A percentile compares a stretch with the other conserved stretches of the same genome.
Conservation (phyloP, 2,888 invertebrate species). For the Caenorhabditis panamensis region DNA sequence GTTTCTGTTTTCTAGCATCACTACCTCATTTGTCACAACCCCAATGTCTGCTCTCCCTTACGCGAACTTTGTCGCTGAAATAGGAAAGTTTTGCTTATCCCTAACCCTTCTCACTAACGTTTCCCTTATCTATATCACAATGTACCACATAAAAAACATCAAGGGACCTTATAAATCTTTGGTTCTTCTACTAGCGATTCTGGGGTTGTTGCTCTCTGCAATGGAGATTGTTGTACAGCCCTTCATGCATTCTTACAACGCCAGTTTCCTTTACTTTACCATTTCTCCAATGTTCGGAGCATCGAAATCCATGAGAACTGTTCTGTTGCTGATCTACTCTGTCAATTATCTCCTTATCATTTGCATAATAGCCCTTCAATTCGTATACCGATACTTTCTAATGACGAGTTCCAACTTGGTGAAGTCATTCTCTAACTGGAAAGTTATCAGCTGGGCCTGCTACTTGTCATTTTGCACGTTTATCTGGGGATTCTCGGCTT, state of each 20-base stretch:
- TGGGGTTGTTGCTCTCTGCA: not conserved
- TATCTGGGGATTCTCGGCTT: not conserved
- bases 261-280: not conserved
- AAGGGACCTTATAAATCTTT: not conserved
- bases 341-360: not conserved
- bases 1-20: too few relatives aligned
- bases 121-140: not conserved
- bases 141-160: conserved; percentile 10
- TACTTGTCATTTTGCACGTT: not conserved
- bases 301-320: not conserved
- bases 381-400: not conserved
- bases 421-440: not conserved
- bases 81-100: not conserved
- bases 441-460: not conserved
- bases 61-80: not conserved
- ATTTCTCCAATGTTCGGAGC: not conserved
- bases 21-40: not conserved
- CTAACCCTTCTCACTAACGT: not conserved
- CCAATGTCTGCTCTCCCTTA: not conserved
- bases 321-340: not conserved
- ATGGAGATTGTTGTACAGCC: not conserved
- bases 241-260: conserved; percentile 20
- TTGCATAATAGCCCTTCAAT: not conserved
- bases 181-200: not conserved
- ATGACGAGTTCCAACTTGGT: not conserved